Evolutionary conservation across 2,797 vertebrate species (phyloP).

Genomic region (Selene dorsalis): DNA sequence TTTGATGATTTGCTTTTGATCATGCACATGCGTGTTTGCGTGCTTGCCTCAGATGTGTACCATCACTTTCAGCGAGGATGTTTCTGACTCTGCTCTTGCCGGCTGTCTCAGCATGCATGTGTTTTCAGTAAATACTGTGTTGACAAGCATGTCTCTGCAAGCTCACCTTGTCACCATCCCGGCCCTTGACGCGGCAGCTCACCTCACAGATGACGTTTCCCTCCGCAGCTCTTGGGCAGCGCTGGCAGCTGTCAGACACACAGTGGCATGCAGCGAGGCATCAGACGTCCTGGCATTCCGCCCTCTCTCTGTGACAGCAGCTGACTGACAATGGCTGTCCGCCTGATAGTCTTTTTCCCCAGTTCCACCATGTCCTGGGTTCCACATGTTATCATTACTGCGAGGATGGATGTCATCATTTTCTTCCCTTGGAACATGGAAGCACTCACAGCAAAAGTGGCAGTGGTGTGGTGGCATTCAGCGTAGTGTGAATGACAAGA

Average conservation of each 20-base stretch:
- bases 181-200: constrained; percentile 30
- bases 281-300: constrained; percentile 76
- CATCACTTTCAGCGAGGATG: not conserved
- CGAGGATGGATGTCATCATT: constrained; percentile 71
- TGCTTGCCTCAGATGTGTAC: not conserved
- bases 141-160: constrained; percentile 32
- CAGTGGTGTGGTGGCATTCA: constrained; percentile 63
- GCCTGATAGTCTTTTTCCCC: constrained; percentile 70
- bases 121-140: not conserved
- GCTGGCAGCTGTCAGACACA: constrained; percentile 79
- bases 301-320: constrained; percentile 72
- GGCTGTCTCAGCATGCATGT: not conserved
- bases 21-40: constrained; percentile 5
- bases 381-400: constrained; percentile 82
- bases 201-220: constrained; percentile 34
- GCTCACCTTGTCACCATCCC: not conserved
- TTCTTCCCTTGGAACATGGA: constrained; percentile 63
- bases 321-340: constrained; percentile 80
- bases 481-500: constrained; percentile 78
- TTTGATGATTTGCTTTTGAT: constrained; percentile 33
- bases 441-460: constrained; percentile 67
- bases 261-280: constrained; percentile 59
- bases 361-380: constrained; percentile 70
- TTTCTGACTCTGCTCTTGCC: not conserved
- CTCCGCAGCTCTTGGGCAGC: constrained; percentile 45